Base-by-base conservation (phyloP, 2,888 invertebrate genomes). In the Vesta saturnalis region DNA sequence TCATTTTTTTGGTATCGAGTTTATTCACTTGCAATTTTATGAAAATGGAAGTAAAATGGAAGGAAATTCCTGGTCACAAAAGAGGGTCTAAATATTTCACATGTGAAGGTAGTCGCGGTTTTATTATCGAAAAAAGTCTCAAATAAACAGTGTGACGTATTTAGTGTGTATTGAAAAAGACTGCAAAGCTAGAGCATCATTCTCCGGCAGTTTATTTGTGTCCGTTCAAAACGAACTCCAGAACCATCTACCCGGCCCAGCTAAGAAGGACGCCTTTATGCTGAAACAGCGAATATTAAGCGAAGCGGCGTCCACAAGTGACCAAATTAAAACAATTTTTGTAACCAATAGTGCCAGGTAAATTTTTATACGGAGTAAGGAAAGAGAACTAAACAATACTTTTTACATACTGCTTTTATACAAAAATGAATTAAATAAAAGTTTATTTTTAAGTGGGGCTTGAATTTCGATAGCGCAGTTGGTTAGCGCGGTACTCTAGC, bases 31-130 rank as follows among this genome's bases (percentile, higher is more conserved):
- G 3, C 10, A 43, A 43, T 43, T 43, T 43, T 43, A 12, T 43
- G 43, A 43, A 43, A 43, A 43, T 43, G 43, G 43, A 43, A 43
- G 43, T 43, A 43, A 3, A 43, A 14, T n/a, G n/a, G n/a, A n/a
- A n/a, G n/a, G 43, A 43, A 43, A 55, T 55, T 55, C 57, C 57
- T 5, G 57, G 57, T 18, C 35, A 57, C 18, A 35, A 30, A 19
- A 30, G 35, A 16, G 18, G 18, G 23, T 57, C 57, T 1, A 55
- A 21, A n/a, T 55, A 55, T 23, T 55, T 55, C n/a, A 55, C 55
- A 12, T 55, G 55, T 55, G 55, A n/a, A 3, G 6, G 10, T 55
- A 23, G n/a, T n/a, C 6, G 23, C n/a, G 55, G 55, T 23, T 55
- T 23, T 23, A 23, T 55, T 55, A 6, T 23, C 6, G 4, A n/a